Evolutionary conservation across 1,140 invertebrate genomes (phyloP).

Genomic region (Caenorhabditis latens): DNA sequence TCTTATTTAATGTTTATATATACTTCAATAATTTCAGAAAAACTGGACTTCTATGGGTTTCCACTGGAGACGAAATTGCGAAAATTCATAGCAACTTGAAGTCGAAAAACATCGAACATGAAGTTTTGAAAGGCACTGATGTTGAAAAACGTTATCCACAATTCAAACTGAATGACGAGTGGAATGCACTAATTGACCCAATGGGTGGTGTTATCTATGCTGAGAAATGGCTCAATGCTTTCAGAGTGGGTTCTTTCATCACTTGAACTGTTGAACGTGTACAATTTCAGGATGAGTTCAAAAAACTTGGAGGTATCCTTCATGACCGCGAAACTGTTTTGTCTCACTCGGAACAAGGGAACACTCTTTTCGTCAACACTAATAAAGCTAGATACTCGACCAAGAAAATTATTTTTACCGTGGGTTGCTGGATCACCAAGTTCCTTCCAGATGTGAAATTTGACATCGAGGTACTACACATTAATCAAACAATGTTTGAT

Average conservation of each 20-base stretch:
- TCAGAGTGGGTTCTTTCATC: slow-evolving; percentile 32
- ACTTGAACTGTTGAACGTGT: neutral
- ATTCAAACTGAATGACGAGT: slow-evolving; percentile 47
- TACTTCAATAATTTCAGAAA: slow-evolving; percentile 37
- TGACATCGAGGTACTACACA: slow-evolving; percentile 19
- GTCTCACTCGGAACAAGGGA: neutral
- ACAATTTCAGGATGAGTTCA: slow-evolving; percentile 59
- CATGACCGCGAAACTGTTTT: slow-evolving; percentile 31
- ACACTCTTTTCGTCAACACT: neutral
- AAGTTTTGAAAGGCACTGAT: slow-evolving; percentile 49
- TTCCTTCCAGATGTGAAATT: slow-evolving; percentile 56
- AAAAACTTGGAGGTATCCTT: slow-evolving; percentile 33
- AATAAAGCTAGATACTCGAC: slow-evolving; percentile 32
- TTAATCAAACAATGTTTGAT: no score
- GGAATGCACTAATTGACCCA: slow-evolving; percentile 57
- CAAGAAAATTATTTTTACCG: slow-evolving; percentile 57
- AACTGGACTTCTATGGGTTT: slow-evolving; percentile 57
- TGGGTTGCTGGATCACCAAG: slow-evolving; percentile 61
- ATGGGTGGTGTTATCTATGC: slow-evolving; percentile 62
- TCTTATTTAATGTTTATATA: neutral
- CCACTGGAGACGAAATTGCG: slow-evolving; percentile 1
- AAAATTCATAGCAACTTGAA: slow-evolving; percentile 48
- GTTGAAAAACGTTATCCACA: slow-evolving; percentile 47
- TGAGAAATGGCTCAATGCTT: slow-evolving; percentile 63
- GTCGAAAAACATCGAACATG: slow-evolving; percentile 34